Base-by-base conservation (phyloP, 2,797 vertebrate genomes). In the Sphaeramia orbicularis region DNA sequence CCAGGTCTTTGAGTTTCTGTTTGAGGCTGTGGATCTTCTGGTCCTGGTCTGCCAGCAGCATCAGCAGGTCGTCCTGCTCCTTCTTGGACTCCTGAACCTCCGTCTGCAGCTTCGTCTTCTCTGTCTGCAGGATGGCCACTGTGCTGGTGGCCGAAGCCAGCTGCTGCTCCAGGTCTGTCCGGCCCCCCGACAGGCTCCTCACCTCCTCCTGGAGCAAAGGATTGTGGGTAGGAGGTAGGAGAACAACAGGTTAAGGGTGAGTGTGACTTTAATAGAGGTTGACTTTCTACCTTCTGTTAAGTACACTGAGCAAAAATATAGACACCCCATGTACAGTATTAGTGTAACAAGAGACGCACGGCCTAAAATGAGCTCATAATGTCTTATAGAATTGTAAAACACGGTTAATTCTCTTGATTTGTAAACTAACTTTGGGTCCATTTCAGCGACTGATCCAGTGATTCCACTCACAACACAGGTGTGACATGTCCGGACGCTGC, bases 1-100 rank as follows among this genome's bases (percentile, higher is more conserved):
- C 98, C 19, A 98, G 94, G 49, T 93, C 93, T 90, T 97, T 98
- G 67, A 99, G 88, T 67, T 60, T 96, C 58, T 92, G 90, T 86
- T 95, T 98, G 53, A 99, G 89, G 1, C 66, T 83, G 71, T 94
- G 65, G 50, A 99, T 96, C 79, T 99, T 99, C 93, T 98, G 97
- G 90, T 99, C 98, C 86, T 99, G 98, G 90, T 99, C 98, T 1
- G 98, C 98, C 58, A 99, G 89, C 67, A 99, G 95, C 90, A 99
- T 96, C 54, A 99, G 92, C 15, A 99, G 95, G 84, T 99, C 97
- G 19, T 99, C 98, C 81, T 99, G 98, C 62, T 99, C 98, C 81
- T 98, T 99, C 88, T 96, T 98, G 6, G 97, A 97, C 67, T 98
- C 96, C 0, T 92, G 89, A 18, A 99, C 90, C 36, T 98, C 97